Percentiles rank a stretch among this genome's conserved stretches.
Conservation (phyloP, 1,140 invertebrate genomes). For the Sitophilus oryzae region DNA sequence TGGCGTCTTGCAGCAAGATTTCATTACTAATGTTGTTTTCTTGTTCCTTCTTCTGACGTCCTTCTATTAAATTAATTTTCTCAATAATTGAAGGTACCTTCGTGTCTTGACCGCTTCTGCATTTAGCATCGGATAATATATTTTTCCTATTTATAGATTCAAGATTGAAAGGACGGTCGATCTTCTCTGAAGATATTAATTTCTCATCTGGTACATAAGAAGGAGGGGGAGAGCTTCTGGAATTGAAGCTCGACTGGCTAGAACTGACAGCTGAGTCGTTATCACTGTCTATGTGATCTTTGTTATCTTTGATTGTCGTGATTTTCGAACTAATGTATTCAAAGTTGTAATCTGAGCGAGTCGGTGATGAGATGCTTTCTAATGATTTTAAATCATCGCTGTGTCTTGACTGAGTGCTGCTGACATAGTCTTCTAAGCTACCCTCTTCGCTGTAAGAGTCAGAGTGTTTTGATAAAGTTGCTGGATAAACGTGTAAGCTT, state of each 20-base stretch:
- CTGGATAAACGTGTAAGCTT: constrained; percentile 59
- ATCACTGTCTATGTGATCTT: constrained; percentile 64
- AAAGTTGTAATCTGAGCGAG: constrained; percentile 50
- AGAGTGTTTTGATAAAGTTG: constrained; percentile 39
- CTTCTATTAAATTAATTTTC: no score
- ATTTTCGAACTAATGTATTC: constrained; percentile 44
- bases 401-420: constrained; percentile 13
- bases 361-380: constrained; percentile 56
- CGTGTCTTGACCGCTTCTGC: constrained; percentile 66
- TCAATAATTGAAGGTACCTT: no score
- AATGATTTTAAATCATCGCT: constrained; percentile 48
- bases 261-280: constrained; percentile 81
- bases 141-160: constrained; percentile 80
- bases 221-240: constrained; percentile 60
- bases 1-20: no score
- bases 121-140: constrained; percentile 79
- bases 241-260: constrained; percentile 65
- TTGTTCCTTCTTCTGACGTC: no score
- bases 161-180: constrained; percentile 70
- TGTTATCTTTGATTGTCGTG: constrained; percentile 28
- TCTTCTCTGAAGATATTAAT: constrained; percentile 45
- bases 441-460: constrained; percentile 43
- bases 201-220: constrained; percentile 38
- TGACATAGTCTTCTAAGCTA: constrained; percentile 16
- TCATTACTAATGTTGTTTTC: no score